Percentiles rank a stretch among this genome's conserved stretches.
phyloP scores from a whole-genome alignment of 2,797 vertebrate genomes.

The Delichon dasypus region DNA sequence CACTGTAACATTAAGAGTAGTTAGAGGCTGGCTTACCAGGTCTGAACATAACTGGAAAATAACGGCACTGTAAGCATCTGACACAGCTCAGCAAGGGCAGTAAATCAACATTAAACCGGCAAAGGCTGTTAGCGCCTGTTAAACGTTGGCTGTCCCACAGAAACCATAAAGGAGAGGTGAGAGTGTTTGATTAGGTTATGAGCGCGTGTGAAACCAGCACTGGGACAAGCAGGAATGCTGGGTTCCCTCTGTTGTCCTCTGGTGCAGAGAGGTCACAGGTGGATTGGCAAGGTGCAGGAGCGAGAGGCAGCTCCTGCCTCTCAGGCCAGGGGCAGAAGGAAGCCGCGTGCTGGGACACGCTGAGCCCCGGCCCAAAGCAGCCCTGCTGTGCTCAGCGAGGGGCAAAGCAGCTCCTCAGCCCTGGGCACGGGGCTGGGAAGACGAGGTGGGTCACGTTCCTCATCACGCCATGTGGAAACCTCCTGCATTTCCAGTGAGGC shows the following conservation, averaged over 20 bases:
- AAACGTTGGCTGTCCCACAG: neutral
- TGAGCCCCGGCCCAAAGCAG: neutral
- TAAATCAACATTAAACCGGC: neutral
- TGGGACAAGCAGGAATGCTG: neutral
- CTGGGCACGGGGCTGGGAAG: neutral
- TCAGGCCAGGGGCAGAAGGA: neutral
- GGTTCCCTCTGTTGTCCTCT: neutral
- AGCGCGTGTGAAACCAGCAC: neutral
- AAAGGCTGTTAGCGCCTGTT: neutral
- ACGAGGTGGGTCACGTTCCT: fast-evolving
- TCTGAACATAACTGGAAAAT: neutral
- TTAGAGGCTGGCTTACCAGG: neutral
- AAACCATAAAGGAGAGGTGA: neutral
- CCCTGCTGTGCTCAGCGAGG: fast-evolving
- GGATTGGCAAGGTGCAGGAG: neutral
- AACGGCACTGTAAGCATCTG: neutral
- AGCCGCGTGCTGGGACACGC: fast-evolving
- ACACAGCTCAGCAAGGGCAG: neutral
- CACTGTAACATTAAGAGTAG: neutral
- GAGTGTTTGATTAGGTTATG: neutral
- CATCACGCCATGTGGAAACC: fast-evolving
- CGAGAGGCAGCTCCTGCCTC: neutral
- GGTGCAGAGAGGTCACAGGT: neutral
- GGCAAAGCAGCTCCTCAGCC: neutral
- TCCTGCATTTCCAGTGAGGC: neutral